Evolutionary conservation across 2,113 vertebrate species (phyloP), one percentile per base, ranked within the genome.

Genomic region (Octodon degus): DNA sequence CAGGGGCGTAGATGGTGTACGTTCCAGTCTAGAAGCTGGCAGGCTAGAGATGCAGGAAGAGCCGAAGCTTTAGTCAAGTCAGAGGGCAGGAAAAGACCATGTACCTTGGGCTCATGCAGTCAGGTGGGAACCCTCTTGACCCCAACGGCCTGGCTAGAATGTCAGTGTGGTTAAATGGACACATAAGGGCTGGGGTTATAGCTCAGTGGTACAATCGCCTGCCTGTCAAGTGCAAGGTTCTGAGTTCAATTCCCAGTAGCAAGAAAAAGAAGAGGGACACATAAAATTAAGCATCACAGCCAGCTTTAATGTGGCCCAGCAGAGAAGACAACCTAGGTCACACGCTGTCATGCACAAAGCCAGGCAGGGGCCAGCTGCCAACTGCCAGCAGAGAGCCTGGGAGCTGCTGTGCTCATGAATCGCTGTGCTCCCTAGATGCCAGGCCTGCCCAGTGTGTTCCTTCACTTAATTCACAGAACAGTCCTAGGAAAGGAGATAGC

Each of bases 1-100:
- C 25, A 7, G 25, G 47, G 43, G 10, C 32, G 43, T 37, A 0
- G 0, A 5, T 7, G 11, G 32, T 9, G 6, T 14, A 24, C 55
- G n/a, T 10, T 60, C n/a, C 13, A 34, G 74, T 53, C 58, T 13
- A 2, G 80, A 85, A 37, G 40, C 13, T 32, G 19, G 20, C n/a
- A 87, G 81, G 43, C 53, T 32, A 8, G 22, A 30, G 76, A 27
- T 37, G 30, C 47, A 0, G 30, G 40, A 55, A 30, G n/a, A 53
- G 63, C 62, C 1, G 0, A 16, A 22, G 27, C 50, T 27, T 63
- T 34, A 22, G 8, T 13, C 22, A 17, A 20, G 55, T 12, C 84
- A 65, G 55, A 50, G 68, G 40, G 19, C 63, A 89, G 68, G 68
- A 58, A 50, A 37, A 90, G 77, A 30, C 2, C 7, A 16, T 76